Evolutionary conservation across 2,888 invertebrate genomes (phyloP).

Genomic region (Automeris io): DNA sequence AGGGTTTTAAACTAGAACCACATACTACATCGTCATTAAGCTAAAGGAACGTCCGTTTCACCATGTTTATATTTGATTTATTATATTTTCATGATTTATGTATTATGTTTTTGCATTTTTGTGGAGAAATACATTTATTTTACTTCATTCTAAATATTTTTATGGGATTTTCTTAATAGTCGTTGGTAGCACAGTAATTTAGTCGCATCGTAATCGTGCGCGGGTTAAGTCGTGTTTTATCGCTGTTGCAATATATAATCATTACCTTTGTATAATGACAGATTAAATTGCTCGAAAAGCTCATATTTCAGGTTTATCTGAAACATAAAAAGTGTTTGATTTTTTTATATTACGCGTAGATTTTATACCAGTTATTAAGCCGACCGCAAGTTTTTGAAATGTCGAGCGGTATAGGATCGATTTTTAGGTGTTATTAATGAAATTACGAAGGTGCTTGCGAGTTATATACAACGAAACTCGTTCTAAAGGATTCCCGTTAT

Average conservation of each 20-base stretch:
- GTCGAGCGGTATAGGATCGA: slow-evolving; percentile 71
- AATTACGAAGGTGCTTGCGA: slow-evolving; percentile 68
- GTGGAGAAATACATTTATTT: too few species aligned
- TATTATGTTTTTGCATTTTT: too few species aligned
- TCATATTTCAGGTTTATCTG: slow-evolving; percentile 28
- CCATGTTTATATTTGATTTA: too few species aligned
- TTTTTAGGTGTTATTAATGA: slow-evolving; percentile 76
- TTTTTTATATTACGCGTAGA: slow-evolving; percentile 53
- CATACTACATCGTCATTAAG: too few species aligned
- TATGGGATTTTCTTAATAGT: too few species aligned
- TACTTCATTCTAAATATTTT: too few species aligned
- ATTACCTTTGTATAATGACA: slow-evolving; percentile 66
- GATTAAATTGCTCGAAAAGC: slow-evolving; percentile 37
- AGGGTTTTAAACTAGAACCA: too few species aligned
- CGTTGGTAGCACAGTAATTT: too few species aligned
- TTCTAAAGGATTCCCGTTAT: slow-evolving; percentile 35
- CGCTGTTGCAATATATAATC: slow-evolving; percentile 38
- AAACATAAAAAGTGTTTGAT: slow-evolving; percentile 27
- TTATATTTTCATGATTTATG: too few species aligned
- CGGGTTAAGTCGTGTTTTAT: slow-evolving; percentile 39
- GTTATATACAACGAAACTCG: slow-evolving; percentile 54
- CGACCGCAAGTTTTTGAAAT: slow-evolving; percentile 65
- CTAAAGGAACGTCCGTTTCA: too few species aligned
- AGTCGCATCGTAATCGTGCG: slow-evolving; percentile 66
- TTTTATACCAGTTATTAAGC: slow-evolving; percentile 37